Evolutionary conservation across 2,888 invertebrate genomes (phyloP), one percentile per base, ranked within the genome.

Genomic region (Tryphoninae sp.): DNA sequence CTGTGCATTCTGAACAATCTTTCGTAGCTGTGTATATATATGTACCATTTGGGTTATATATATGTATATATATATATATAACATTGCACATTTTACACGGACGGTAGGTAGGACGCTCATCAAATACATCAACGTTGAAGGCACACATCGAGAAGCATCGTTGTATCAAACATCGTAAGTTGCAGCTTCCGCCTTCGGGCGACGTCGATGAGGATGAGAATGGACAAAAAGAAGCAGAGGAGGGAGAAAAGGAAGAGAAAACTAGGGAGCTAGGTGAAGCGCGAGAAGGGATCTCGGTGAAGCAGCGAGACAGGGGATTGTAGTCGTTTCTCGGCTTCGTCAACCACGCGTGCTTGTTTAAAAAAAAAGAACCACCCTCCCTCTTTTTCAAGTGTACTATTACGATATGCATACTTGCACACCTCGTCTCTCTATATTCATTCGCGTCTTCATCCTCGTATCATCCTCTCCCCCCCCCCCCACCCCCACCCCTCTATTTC

Each of bases 101-200:
- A 67, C 62, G 69, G 49, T 61, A 55, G 53, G 65, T 71, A 71
- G 53, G 65, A 62, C 59, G 74, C 71, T 78, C 75, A 58, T 82
- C 61, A 77, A 77, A 80, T 72, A 62, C 68, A 72, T 16, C 19
- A 73, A 23, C 64, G 80, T 78, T 78, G 80, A 72, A 82, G 85
- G 81, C 86, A 86, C 85, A 87, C 86, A 85, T 88, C 86, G 83
- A 85, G 82, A 82, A 80, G 81, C 87, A 81, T 84, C 86, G 85
- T 83, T 65, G 85, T 86, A 86, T 87, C 86, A 85, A 84, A 87
- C 87, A 88, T 88, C 89, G 85, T 87, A 87, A 89, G 88, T 89
- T 81, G 85, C 86, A 86, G 75, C 78, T 78, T 82, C 81, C 78
- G 75, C 67, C 75, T 78, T 75, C 81, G 68, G 81, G 81, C 77